These are phyloP conservation scores for Falco columbarius DNA, from an alignment of 2,797 vertebrate genomes.

Conservation along the genomic window DNA sequence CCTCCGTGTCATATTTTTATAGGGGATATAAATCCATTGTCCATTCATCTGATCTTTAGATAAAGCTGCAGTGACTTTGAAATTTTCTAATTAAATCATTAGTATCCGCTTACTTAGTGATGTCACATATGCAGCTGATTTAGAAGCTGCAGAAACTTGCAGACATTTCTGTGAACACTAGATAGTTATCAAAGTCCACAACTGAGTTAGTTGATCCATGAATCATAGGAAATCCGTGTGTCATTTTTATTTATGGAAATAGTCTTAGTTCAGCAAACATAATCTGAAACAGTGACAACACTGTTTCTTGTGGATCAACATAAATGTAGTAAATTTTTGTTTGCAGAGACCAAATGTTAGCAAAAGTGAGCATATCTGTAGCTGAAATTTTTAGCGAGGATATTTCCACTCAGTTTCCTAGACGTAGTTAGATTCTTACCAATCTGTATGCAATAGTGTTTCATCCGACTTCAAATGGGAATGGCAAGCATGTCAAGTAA, in stretches of 20 bases:
- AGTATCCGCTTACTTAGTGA: neutral
- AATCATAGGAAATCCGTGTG: neutral
- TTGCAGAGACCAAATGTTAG: neutral
- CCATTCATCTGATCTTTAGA: neutral
- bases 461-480: conserved; percentile 8
- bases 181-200: neutral
- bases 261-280: neutral
- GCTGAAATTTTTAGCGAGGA: neutral
- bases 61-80: neutral
- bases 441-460: neutral
- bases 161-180: neutral
- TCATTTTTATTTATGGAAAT: neutral
- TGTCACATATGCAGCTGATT: neutral
- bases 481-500: neutral
- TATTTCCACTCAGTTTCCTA: neutral
- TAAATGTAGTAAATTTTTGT: neutral
- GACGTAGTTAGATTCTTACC: neutral
- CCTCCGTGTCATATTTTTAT: neutral
- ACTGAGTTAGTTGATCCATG: neutral
- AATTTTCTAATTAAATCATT: neutral
- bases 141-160: neutral
- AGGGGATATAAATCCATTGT: neutral
- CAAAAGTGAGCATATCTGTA: neutral
- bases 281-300: neutral
- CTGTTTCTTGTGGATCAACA: neutral